These are phyloP conservation scores for Tarsius wallacei DNA, from an alignment of 2,797 vertebrate genomes.

Conservation along the genomic window DNA sequence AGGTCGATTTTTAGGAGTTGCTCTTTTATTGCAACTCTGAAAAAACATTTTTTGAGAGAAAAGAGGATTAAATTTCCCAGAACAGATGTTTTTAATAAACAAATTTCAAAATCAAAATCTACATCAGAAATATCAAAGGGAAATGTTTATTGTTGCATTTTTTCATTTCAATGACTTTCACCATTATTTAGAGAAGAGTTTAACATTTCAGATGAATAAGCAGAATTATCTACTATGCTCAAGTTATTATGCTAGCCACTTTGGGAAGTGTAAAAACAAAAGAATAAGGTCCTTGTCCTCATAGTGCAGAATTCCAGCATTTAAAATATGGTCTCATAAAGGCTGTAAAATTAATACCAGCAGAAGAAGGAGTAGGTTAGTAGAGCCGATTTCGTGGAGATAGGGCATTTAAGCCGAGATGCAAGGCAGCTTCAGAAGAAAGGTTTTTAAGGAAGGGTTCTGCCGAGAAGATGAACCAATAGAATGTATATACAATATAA, in stretches of 20 bases:
- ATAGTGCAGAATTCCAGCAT: not conserved
- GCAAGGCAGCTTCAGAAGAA: not conserved
- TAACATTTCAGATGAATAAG: conserved; percentile 52
- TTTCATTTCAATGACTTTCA: conserved; percentile 56
- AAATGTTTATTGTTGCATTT: conserved; percentile 56
- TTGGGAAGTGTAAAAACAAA: conserved; percentile 1
- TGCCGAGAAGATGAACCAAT: not conserved
- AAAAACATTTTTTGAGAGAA: conserved; percentile 8
- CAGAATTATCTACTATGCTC: not conserved
- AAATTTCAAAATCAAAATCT: conserved; percentile 53
- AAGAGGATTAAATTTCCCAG: conserved; percentile 18
- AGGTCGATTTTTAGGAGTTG: no score
- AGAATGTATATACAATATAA: not conserved
- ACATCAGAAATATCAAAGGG: conserved; percentile 51
- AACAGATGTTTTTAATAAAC: conserved; percentile 44
- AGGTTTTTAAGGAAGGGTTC: not conserved
- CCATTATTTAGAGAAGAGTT: conserved; percentile 46
- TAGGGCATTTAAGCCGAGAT: not conserved
- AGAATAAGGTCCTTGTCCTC: not conserved
- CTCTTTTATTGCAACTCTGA: conserved; percentile 37
- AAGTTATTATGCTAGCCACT: not conserved
- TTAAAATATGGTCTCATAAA: not conserved
- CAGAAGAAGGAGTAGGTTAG: not conserved
- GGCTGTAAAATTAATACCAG: not conserved
- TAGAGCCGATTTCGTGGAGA: not conserved